Evolutionary conservation across 2,797 vertebrate genomes (phyloP).

Genomic region (Phataginus tetradactyla): DNA sequence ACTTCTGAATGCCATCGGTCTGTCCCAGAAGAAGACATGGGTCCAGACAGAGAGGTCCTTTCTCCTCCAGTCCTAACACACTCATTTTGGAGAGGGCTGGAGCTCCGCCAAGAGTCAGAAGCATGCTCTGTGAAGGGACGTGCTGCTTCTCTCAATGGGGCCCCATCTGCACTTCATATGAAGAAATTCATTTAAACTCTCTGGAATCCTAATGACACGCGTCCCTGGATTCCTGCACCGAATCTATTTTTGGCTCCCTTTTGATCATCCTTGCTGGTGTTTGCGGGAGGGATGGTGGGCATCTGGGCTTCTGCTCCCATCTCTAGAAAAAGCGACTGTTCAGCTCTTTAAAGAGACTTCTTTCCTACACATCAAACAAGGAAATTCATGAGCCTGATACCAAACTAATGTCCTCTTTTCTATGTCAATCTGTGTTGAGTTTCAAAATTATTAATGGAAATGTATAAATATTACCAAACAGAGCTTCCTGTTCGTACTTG

Average conservation of each 20-base stretch:
- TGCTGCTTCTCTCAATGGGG: neutral
- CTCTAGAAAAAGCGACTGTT: neutral
- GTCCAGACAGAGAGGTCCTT: neutral
- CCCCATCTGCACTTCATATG: neutral
- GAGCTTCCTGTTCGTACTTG: neutral
- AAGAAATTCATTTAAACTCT: neutral
- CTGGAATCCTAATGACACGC: neutral
- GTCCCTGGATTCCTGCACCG: neutral
- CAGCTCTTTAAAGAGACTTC: neutral
- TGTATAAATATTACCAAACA: neutral
- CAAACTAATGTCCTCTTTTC: neutral
- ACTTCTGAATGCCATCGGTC: neutral
- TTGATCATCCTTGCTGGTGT: constrained; percentile 27
- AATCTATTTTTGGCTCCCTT: constrained; percentile 20
- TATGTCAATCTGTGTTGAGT: neutral
- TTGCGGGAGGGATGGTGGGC: neutral
- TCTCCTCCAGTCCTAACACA: neutral
- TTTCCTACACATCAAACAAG: neutral
- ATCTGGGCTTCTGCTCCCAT: neutral
- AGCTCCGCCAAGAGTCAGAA: neutral
- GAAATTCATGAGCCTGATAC: neutral
- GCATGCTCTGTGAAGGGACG: neutral
- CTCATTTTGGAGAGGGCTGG: neutral
- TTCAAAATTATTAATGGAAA: neutral
- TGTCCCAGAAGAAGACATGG: no score